phyloP scores from a whole-genome alignment of 2,888 invertebrate species.

The Coleophora flavipennella region DNA sequence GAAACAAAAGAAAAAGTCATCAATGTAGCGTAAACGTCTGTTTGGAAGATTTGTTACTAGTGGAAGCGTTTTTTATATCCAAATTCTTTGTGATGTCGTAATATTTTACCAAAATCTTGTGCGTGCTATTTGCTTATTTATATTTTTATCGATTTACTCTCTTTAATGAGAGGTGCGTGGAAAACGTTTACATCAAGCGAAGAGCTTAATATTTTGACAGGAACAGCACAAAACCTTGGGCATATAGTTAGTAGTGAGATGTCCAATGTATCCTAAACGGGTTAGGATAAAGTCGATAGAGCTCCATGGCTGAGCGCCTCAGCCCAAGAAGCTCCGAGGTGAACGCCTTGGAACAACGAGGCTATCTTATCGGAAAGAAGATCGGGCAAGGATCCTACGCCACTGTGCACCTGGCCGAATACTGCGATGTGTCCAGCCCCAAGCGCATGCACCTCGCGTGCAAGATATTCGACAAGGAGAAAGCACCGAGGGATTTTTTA shows the following conservation, averaged over 20 bases:
- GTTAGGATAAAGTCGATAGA: conserved; percentile 68
- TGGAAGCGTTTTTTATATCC: conserved; percentile 68
- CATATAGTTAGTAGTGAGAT: conserved; percentile 61
- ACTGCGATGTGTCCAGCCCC: conserved; percentile 79
- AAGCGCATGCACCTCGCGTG: conserved; percentile 86
- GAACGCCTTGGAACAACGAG: conserved; percentile 86
- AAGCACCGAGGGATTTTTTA: conserved; percentile 90
- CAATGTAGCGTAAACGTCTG: conserved; percentile 65
- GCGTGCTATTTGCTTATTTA: conserved; percentile 50
- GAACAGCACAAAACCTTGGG: conserved; percentile 50
- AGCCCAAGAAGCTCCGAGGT: conserved; percentile 87
- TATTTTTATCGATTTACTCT: conserved; percentile 45
- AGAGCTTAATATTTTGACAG: conserved; percentile 54
- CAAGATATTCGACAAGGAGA: conserved; percentile 92
- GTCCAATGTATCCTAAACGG: conserved; percentile 73
- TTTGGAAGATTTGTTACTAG: conserved; percentile 63
- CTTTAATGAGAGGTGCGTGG: conserved; percentile 58
- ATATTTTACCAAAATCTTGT: conserved; percentile 66
- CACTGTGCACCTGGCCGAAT: conserved; percentile 89
- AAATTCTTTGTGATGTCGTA: conserved; percentile 73
- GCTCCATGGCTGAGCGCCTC: conserved; percentile 80
- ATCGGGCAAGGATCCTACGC: conserved; percentile 95
- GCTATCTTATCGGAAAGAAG: conserved; percentile 87
- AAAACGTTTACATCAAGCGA: conserved; percentile 38
- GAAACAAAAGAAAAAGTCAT: conserved; percentile 66